Evolutionary conservation across 1,140 invertebrate species (phyloP).

Genomic region (Papilio xuthus): DNA sequence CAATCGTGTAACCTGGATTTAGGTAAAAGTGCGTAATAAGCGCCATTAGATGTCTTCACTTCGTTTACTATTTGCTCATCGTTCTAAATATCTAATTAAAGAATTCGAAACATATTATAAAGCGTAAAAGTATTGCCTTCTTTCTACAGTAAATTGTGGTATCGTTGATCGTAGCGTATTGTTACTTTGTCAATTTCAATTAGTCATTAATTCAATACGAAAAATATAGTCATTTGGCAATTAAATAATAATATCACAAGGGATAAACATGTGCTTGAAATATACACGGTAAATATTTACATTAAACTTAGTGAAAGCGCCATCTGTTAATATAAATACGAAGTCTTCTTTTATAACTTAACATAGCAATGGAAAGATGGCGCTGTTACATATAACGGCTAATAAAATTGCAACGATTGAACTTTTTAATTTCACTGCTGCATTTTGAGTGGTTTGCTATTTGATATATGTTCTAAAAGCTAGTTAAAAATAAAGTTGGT

Average conservation of each 20-base stretch:
- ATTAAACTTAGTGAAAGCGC: not conserved
- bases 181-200: not conserved
- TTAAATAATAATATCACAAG: too few species aligned
- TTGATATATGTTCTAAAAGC: too few species aligned
- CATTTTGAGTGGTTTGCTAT: too few species aligned
- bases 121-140: not conserved
- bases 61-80: conserved; percentile 9
- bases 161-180: too few species aligned
- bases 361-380: not conserved
- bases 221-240: too few species aligned
- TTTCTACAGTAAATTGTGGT: not conserved
- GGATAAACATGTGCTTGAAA: not conserved
- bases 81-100: conserved; percentile 9
- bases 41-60: not conserved
- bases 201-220: not conserved
- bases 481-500: too few species aligned
- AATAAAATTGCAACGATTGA: too few species aligned
- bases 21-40: conserved; percentile 30
- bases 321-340: not conserved
- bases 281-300: not conserved
- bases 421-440: too few species aligned
- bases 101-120: not conserved
- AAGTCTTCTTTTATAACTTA: not conserved
- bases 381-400: not conserved
- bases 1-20: conserved; percentile 2